Evolutionary conservation across 2,113 vertebrate species (phyloP), one percentile per base, ranked within the genome.

Genomic region (Seriola rivoliana): DNA sequence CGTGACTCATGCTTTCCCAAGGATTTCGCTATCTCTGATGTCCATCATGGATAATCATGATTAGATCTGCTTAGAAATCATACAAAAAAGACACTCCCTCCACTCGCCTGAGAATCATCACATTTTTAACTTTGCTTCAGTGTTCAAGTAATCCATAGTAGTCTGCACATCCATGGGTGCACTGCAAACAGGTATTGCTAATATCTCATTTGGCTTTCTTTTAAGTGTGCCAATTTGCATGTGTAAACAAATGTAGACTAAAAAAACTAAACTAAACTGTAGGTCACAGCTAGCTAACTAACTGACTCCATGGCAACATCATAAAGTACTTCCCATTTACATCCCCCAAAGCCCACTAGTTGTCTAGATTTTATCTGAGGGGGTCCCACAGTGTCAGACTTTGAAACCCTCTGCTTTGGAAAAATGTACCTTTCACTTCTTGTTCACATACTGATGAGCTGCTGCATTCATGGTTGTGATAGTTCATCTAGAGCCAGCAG

Each of bases 401-500:
- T 55, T 23, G 54, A 55, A 55, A 58, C 16, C 8, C 8, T 21
- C 7, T 21, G 14, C 16, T 54, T 42, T 60, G 29, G 29, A 63
- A 40, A n/a, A 11, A 2, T 17, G 6, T 38, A 21, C 13, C 29
- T 48, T 54, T 17, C 8, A 3, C 29, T 17, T 36, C 23, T 32
- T 29, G 34, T 48, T 46, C 25, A 55, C 23, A 50, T 46, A 38
- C 12, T n/a, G 55, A 52, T 70, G 54, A 77, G 17, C 25, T 78
- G 57, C 38, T 69, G 42, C 29, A 62, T 54, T 72, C 16, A 76
- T 70, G 54, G 16, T 25, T 10, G 16, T 25, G 29, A 50, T 64
- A 32, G n/a, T 54, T 71, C 62, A 9, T 23, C 16, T 36, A 6
- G 10, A 68, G 66, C 38, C 72, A 57, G 59, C 54, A 48, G 60